These are phyloP conservation scores for Psittacula derbiana DNA, from an alignment of 2,797 vertebrate species.

Conservation along the genomic window DNA sequence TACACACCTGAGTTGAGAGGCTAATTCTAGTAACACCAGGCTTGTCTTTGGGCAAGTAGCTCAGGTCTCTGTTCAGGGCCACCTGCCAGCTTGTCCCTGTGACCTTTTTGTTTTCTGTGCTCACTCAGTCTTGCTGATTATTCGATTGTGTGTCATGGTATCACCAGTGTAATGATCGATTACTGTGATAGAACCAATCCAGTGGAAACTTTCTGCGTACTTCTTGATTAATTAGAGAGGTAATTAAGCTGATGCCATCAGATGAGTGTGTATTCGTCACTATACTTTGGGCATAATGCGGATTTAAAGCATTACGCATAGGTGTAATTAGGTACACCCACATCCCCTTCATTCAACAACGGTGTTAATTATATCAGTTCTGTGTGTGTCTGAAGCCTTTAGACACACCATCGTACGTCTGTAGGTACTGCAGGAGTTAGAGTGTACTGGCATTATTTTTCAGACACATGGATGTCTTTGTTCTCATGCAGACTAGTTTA, in stretches of 20 bases:
- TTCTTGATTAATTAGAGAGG: neutral
- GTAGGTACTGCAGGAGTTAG: neutral
- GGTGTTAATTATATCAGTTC: neutral
- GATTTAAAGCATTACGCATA: neutral
- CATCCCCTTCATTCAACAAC: neutral
- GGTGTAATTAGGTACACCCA: neutral
- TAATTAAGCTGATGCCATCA: neutral
- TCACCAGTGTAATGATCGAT: neutral
- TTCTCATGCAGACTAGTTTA: neutral
- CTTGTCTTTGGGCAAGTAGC: neutral
- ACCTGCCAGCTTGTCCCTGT: neutral
- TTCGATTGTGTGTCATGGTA: neutral
- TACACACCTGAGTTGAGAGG: neutral
- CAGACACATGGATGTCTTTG: rapidly evolving
- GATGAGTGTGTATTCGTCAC: neutral
- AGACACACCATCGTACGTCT: rapidly evolving
- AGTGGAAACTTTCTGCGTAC: neutral
- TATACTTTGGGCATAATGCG: neutral
- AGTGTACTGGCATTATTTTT: neutral
- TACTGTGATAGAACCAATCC: neutral
- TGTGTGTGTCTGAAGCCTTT: neutral
- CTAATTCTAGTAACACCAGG: neutral
- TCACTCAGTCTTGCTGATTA: neutral
- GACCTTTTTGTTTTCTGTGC: neutral
- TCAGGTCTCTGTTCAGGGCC: neutral